Conservation (phyloP, 2,113 vertebrate species). For the Trematocara marginatum region DNA sequence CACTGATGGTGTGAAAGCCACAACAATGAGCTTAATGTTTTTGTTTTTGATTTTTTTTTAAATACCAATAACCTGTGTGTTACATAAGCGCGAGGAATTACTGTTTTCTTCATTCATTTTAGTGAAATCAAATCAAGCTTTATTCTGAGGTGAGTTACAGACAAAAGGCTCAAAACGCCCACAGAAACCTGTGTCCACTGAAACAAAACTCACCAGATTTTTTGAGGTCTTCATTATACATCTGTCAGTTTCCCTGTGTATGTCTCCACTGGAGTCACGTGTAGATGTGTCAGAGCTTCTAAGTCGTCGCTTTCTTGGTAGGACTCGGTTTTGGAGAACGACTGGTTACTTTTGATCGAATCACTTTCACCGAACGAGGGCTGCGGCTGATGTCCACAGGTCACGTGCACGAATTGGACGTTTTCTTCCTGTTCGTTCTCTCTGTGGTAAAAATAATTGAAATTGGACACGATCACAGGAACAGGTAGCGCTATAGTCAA, state of each 20-base stretch:
- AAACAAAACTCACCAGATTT: slow-evolving; percentile 14
- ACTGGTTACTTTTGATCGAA: slow-evolving; percentile 75
- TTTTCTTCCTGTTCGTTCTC: slow-evolving; percentile 86
- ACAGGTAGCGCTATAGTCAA: slow-evolving; percentile 91
- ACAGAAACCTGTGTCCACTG: neutral
- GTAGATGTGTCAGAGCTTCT: slow-evolving; percentile 67
- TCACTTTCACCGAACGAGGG: slow-evolving; percentile 72
- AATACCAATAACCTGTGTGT: neutral
- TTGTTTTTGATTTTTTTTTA: neutral
- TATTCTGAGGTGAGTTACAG: neutral
- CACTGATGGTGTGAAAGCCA: neutral
- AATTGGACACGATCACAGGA: slow-evolving; percentile 78
- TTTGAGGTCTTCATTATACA: slow-evolving; percentile 37
- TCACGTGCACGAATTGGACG: slow-evolving; percentile 84
- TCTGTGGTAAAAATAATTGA: slow-evolving; percentile 85
- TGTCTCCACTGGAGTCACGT: slow-evolving; percentile 25
- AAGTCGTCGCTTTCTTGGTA: slow-evolving; percentile 75
- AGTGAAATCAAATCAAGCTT: neutral
- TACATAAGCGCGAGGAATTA: neutral
- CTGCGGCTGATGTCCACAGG: slow-evolving; percentile 81
- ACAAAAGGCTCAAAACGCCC: neutral
- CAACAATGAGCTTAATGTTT: neutral
- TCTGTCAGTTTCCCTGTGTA: slow-evolving; percentile 67
- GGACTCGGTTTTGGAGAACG: slow-evolving; percentile 80
- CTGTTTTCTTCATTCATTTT: neutral